phyloP scores from a whole-genome alignment of 2,113 vertebrate species.

The Oenanthe oenanthe region DNA sequence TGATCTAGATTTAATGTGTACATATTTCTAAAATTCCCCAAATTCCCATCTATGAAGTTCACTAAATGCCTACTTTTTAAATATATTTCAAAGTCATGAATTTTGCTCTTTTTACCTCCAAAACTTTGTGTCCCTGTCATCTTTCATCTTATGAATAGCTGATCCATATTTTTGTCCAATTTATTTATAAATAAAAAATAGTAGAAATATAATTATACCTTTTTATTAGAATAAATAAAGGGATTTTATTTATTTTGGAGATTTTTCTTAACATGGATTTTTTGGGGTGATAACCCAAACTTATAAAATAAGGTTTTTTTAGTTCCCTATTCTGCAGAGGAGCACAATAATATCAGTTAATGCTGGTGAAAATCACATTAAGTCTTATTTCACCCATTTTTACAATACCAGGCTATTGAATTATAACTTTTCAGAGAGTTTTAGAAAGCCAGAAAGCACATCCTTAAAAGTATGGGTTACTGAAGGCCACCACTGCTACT shows the following conservation, averaged over 20 bases:
- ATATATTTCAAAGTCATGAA: background rate
- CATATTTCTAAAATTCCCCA: background rate
- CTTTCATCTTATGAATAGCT: background rate
- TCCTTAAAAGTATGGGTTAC: background rate
- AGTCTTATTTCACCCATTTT: background rate
- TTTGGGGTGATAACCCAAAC: background rate
- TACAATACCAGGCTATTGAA: background rate
- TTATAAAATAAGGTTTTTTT: background rate
- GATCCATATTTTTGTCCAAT: background rate
- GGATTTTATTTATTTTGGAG: accelerated
- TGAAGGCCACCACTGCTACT: background rate
- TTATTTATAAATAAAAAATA: background rate
- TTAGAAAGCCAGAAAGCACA: background rate
- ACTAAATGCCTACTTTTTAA: accelerated
- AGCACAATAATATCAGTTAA: background rate
- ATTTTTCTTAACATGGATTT: background rate
- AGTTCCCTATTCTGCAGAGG: background rate
- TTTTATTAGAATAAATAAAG: background rate
- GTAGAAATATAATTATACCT: background rate
- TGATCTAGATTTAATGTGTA: background rate
- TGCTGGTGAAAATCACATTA: background rate
- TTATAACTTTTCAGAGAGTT: slow-evolving; percentile 18
- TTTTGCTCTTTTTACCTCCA: background rate
- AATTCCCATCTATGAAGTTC: background rate
- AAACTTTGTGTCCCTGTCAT: background rate